These are phyloP conservation scores for Adelognathus sp. DNA, from an alignment of 2,888 invertebrate species.

Conservation along the genomic window DNA sequence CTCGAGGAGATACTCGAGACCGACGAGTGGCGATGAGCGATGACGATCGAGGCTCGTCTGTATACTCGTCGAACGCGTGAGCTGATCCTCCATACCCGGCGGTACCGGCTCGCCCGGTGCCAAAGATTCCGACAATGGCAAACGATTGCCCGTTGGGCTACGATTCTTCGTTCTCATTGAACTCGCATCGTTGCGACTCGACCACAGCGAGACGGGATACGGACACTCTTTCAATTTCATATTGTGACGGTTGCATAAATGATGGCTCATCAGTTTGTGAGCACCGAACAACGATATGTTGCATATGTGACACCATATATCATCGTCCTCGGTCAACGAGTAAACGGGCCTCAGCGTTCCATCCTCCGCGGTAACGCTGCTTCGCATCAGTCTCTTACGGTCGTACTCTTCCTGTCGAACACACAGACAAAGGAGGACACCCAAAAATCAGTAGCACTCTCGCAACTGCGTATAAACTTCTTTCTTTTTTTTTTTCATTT, in stretches of 20 bases:
- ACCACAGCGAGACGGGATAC: constrained; percentile 79
- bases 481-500: background rate
- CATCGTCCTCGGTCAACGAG: constrained; percentile 78
- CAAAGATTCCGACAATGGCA: constrained; percentile 72
- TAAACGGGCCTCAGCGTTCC: constrained; percentile 79
- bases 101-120: constrained; percentile 87
- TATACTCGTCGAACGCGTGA: constrained; percentile 81
- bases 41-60: constrained; percentile 83
- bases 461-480: background rate
- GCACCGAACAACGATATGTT: constrained; percentile 79
- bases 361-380: constrained; percentile 80
- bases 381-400: constrained; percentile 79
- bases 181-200: constrained; percentile 74
- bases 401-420: constrained; percentile 78
- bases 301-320: constrained; percentile 80
- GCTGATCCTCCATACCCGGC: constrained; percentile 87
- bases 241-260: constrained; percentile 79
- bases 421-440: constrained; percentile 26
- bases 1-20: constrained; percentile 91
- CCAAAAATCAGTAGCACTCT: constrained; percentile 14
- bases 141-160: constrained; percentile 9
- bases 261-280: constrained; percentile 78
- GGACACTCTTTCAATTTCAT: constrained; percentile 79
- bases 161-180: constrained; percentile 62
- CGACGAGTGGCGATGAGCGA: constrained; percentile 84